Conservation (phyloP, 2,797 vertebrate species). For the Salarias fasciatus region DNA sequence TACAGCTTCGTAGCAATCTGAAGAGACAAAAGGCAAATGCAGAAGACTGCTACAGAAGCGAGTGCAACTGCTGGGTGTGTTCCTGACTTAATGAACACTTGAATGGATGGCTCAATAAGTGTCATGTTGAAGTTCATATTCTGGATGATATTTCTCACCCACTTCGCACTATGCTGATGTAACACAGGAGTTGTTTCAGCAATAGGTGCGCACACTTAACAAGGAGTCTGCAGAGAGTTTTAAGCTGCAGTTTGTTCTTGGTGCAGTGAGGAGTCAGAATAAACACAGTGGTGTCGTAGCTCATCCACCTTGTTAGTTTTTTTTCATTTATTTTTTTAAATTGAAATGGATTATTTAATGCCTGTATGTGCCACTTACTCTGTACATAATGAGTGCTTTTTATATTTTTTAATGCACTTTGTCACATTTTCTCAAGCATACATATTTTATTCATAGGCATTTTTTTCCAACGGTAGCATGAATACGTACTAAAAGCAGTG, state of each 20-base stretch:
- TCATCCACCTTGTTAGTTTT: conserved; percentile 23
- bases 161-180: conserved; percentile 67
- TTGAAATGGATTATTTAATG: conserved; percentile 13
- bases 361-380: conserved; percentile 18
- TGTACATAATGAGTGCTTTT: conserved; percentile 17
- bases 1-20: conserved; percentile 17
- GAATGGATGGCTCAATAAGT: conserved; percentile 44
- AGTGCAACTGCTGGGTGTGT: conserved; percentile 19
- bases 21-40: conserved; percentile 10
- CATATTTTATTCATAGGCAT: neutral
- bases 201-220: conserved; percentile 61
- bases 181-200: conserved; percentile 66
- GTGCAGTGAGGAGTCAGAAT: conserved; percentile 42
- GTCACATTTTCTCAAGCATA: neutral
- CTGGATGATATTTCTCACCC: conserved; percentile 54
- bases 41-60: conserved; percentile 25
- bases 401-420: conserved; percentile 21
- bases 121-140: conserved; percentile 60
- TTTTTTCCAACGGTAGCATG: neutral
- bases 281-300: conserved; percentile 13
- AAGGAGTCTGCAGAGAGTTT: conserved; percentile 46
- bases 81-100: conserved; percentile 34
- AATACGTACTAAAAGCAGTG: neutral
- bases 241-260: conserved; percentile 44
- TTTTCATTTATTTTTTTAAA: conserved; percentile 8